phyloP scores from a whole-genome alignment of 2,797 vertebrate species.

The Enteromius anoplus region DNA sequence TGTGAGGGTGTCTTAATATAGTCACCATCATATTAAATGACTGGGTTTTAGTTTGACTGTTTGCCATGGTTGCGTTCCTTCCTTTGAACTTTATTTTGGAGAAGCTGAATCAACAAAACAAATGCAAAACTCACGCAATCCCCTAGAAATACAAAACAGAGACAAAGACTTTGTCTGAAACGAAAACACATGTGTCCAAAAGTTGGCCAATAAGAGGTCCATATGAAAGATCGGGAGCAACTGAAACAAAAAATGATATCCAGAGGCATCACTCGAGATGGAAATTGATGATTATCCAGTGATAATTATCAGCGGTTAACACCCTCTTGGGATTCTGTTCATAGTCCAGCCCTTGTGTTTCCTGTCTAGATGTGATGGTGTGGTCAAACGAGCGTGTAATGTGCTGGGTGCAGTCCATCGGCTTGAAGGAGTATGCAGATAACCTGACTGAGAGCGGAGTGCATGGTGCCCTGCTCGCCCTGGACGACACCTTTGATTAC shows the following conservation, averaged over 20 bases:
- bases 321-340: slow-evolving; percentile 1
- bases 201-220: neutral
- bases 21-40: slow-evolving; percentile 16
- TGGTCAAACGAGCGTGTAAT: slow-evolving; percentile 95
- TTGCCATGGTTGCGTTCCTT: slow-evolving; percentile 21
- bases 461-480: slow-evolving; percentile 86
- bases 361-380: slow-evolving; percentile 88
- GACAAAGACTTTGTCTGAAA: slow-evolving; percentile 54
- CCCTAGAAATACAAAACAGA: slow-evolving; percentile 31
- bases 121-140: slow-evolving; percentile 23
- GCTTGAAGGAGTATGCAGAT: slow-evolving; percentile 92
- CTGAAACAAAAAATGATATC: neutral
- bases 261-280: neutral
- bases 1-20: neutral
- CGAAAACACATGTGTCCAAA: slow-evolving; percentile 30
- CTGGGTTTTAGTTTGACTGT: neutral
- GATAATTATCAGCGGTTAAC: slow-evolving; percentile 3
- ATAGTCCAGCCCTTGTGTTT: slow-evolving; percentile 17
- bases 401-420: slow-evolving; percentile 90
- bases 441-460: slow-evolving; percentile 91
- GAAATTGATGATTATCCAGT: neutral
- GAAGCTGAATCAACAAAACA: slow-evolving; percentile 37
- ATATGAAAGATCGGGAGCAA: neutral
- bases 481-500: slow-evolving; percentile 95
- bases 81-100: slow-evolving; percentile 19